Conservation (phyloP, 2,797 vertebrate genomes). For the Kryptolebias ocellatus region DNA sequence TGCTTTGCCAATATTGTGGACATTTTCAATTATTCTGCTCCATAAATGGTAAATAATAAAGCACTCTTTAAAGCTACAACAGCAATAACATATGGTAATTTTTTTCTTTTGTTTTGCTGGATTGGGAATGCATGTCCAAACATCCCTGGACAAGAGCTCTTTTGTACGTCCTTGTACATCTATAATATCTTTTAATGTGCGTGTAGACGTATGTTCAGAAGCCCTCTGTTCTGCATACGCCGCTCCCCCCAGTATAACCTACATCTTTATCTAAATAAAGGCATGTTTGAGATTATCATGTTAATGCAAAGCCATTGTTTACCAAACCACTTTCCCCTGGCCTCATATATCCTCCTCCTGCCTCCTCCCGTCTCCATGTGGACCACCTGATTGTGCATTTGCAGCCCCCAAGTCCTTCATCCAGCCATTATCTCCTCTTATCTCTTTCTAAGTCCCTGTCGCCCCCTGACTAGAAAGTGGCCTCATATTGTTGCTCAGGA, state of each 20-base stretch:
- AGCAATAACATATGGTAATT: constrained; percentile 19
- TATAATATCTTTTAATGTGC: constrained; percentile 13
- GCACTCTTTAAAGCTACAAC: constrained; percentile 9
- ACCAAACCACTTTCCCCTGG: constrained; percentile 70
- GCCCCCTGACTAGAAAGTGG: constrained; percentile 63
- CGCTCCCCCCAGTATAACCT: constrained; percentile 62
- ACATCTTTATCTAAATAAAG: constrained; percentile 74
- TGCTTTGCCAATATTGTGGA: no score
- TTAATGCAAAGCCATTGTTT: constrained; percentile 74
- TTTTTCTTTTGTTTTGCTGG: constrained; percentile 20
- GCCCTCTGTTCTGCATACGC: constrained; percentile 11
- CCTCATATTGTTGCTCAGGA: constrained; percentile 69
- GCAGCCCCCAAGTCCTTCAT: constrained; percentile 66
- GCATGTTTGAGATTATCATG: constrained; percentile 73
- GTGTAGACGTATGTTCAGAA: not conserved
- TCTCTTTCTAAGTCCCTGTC: constrained; percentile 73
- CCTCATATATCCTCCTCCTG: constrained; percentile 52
- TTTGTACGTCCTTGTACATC: constrained; percentile 22
- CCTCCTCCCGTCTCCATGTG: constrained; percentile 45
- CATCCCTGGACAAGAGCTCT: not conserved
- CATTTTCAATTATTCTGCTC: constrained; percentile 7
- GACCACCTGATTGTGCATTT: constrained; percentile 73
- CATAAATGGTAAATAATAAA: constrained; percentile 11
- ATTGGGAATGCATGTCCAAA: constrained; percentile 31
- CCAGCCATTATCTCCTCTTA: constrained; percentile 80